Evolutionary conservation across 1,140 invertebrate species (phyloP).

Genomic region (Drosophila ercepeae): DNA sequence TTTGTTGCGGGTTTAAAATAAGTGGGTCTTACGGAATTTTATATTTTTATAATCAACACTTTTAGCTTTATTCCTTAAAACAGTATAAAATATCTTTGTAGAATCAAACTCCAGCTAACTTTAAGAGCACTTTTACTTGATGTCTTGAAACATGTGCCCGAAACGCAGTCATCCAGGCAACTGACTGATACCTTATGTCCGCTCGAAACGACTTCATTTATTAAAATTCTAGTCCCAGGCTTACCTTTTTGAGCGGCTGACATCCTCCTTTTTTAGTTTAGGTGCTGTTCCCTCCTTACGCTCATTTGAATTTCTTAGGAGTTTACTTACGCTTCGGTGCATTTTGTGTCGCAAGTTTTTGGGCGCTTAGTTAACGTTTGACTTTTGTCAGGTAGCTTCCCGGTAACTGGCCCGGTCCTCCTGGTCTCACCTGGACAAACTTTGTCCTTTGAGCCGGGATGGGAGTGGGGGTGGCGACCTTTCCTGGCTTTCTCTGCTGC

Average conservation of each 20-base stretch:
- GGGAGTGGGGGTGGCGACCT: slow-evolving; percentile 9
- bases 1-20: not conserved
- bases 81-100: too few species aligned
- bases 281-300: slow-evolving; percentile 52
- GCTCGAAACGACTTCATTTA: slow-evolving; percentile 61
- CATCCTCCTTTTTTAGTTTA: slow-evolving; percentile 33
- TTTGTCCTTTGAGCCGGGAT: slow-evolving; percentile 50
- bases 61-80: too few species aligned
- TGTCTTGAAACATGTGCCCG: not conserved
- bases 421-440: slow-evolving; percentile 35
- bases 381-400: slow-evolving; percentile 64
- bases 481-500: too few species aligned
- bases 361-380: slow-evolving; percentile 80
- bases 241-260: slow-evolving; percentile 41
- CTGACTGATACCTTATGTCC: slow-evolving; percentile 8
- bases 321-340: slow-evolving; percentile 72
- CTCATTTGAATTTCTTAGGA: slow-evolving; percentile 80
- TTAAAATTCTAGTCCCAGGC: slow-evolving; percentile 57
- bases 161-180: not conserved
- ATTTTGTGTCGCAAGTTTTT: slow-evolving; percentile 78
- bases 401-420: not conserved
- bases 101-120: too few species aligned
- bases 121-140: not conserved
- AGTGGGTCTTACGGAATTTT: not conserved
- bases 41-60: not conserved